A percentile compares a stretch with the other conserved stretches of the same genome.
phyloP scores from a whole-genome alignment of 2,113 vertebrate species.

The Baryphthengus martii region DNA sequence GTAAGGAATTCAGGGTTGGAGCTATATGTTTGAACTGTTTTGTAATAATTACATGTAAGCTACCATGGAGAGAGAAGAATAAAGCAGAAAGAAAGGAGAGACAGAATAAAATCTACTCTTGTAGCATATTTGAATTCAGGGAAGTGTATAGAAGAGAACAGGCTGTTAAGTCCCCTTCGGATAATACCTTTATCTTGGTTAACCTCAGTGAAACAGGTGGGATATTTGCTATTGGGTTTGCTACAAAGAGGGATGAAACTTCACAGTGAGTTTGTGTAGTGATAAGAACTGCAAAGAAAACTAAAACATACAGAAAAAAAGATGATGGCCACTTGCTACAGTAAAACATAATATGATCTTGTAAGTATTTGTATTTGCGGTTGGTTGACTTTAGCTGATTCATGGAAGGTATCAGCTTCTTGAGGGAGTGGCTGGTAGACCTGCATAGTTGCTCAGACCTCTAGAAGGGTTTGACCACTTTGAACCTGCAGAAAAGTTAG shows the following conservation, averaged over 20 bases:
- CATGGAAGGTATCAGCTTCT: background rate
- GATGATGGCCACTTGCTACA: background rate
- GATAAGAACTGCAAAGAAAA: background rate
- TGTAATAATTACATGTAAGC: background rate
- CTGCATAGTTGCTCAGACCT: background rate
- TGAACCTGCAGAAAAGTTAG: background rate
- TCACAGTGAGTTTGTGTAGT: background rate
- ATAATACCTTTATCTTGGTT: background rate
- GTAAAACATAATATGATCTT: background rate
- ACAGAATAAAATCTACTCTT: background rate
- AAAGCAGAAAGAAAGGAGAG: background rate
- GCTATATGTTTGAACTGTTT: conserved; percentile 8
- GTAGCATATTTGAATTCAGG: background rate
- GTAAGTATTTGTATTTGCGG: background rate
- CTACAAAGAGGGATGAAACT: background rate
- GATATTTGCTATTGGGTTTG: background rate
- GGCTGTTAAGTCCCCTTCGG: background rate
- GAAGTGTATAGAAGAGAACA: background rate
- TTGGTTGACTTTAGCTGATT: background rate
- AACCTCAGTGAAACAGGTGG: background rate
- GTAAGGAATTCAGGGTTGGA: conserved; percentile 8
- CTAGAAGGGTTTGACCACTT: background rate
- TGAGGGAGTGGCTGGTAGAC: background rate
- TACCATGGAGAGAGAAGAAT: background rate
- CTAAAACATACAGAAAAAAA: background rate